Percentiles rank a stretch among this genome's conserved stretches.
These are phyloP conservation scores for Cyprinella venusta DNA, from an alignment of 2,797 vertebrate genomes.

Conservation along the genomic window DNA sequence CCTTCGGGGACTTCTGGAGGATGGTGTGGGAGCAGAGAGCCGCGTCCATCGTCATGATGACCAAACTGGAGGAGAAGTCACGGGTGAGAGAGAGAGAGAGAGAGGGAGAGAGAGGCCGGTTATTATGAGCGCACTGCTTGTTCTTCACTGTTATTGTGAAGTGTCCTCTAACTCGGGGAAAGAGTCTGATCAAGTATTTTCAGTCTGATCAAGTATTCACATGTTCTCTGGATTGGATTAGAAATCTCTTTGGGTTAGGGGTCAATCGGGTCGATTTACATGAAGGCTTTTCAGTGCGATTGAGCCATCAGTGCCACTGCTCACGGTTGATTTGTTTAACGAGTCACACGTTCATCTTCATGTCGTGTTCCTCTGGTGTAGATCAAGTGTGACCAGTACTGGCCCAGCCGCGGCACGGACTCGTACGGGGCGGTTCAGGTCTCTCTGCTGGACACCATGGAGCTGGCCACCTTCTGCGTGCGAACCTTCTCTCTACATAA, in stretches of 20 bases:
- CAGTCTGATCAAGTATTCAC: no score
- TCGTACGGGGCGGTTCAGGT: slow-evolving; percentile 94
- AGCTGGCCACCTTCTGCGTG: slow-evolving; percentile 94
- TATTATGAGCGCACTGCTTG: no score
- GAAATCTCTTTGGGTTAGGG: no score
- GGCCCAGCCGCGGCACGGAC: slow-evolving; percentile 93
- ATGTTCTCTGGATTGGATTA: no score
- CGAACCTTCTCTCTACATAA: slow-evolving; percentile 95
- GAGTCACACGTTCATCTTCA: background rate
- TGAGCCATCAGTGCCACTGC: no score
- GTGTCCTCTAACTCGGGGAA: no score
- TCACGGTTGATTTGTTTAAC: no score
- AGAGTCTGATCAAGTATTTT: no score
- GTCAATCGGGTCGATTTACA: no score
- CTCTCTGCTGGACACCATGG: slow-evolving; percentile 92
- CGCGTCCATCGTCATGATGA: slow-evolving; percentile 98
- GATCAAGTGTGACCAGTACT: slow-evolving; percentile 99
- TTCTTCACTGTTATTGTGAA: no score
- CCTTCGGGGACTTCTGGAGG: slow-evolving; percentile 96
- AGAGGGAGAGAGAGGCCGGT: no score
- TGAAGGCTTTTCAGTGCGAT: no score
- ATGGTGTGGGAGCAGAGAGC: slow-evolving; percentile 99
- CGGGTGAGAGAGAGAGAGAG: slow-evolving; percentile 77
- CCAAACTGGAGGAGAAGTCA: slow-evolving; percentile 95
- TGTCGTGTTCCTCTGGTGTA: slow-evolving; percentile 57